phyloP scores from a whole-genome alignment of 2,888 invertebrate genomes.

The Schizotus pectinicornis region DNA sequence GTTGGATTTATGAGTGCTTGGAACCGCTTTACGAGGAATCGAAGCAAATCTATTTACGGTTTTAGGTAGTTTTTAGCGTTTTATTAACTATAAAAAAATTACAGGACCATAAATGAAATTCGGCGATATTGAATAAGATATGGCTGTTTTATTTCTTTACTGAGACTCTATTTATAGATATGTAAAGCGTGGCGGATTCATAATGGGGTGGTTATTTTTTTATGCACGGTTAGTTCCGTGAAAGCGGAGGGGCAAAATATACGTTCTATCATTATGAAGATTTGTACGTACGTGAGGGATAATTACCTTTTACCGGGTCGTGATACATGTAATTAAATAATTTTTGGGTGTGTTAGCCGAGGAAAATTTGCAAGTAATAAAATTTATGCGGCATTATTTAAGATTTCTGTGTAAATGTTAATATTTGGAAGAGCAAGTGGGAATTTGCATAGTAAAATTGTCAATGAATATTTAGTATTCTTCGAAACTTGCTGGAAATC shows the following conservation, averaged over 20 bases:
- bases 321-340: conserved; percentile 1
- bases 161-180: not conserved
- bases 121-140: conserved; percentile 1
- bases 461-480: conserved; percentile 9
- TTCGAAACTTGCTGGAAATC: conserved; percentile 3
- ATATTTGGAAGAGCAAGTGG: not conserved
- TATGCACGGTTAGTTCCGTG: not conserved
- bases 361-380: too few species aligned
- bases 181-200: too few species aligned
- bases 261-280: conserved; percentile 7
- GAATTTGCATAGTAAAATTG: conserved; percentile 1
- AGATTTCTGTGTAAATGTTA: not conserved
- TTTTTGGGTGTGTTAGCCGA: not conserved
- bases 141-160: not conserved
- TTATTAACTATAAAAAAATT: conserved; percentile 5
- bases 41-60: conserved; percentile 7
- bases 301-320: not conserved
- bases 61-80: conserved; percentile 8
- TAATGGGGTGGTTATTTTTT: too few species aligned
- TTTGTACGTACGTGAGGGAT: conserved; percentile 15
- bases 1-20: not conserved
- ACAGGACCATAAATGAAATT: conserved; percentile 1
- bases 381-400: too few species aligned
- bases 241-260: conserved; percentile 6
- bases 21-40: conserved; percentile 2